These are phyloP conservation scores for Phaethon lepturus DNA, from an alignment of 2,113 vertebrate species.

Conservation along the genomic window DNA sequence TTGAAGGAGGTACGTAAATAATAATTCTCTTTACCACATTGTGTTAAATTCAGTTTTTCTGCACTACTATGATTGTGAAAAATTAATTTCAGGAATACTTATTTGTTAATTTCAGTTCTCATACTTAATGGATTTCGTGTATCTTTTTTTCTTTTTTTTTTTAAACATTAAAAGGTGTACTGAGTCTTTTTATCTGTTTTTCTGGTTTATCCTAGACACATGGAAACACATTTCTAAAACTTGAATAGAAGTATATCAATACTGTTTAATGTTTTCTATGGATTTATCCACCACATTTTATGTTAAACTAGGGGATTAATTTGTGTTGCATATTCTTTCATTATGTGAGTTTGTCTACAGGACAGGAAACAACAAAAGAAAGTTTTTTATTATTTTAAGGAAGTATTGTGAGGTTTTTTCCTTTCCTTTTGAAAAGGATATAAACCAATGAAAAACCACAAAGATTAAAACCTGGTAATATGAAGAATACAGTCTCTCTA, in stretches of 20 bases:
- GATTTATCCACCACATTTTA: background rate
- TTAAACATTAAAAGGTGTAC: background rate
- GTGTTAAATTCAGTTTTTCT: background rate
- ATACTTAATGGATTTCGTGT: background rate
- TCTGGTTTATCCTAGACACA: background rate
- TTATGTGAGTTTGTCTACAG: background rate
- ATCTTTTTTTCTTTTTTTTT: background rate
- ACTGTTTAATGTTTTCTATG: background rate
- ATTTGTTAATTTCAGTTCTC: background rate
- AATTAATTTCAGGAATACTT: background rate
- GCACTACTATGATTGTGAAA: background rate
- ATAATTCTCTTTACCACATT: background rate
- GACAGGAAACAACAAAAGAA: background rate
- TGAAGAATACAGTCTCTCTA: background rate
- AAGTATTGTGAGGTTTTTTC: background rate
- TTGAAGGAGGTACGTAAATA: background rate
- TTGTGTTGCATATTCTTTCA: background rate
- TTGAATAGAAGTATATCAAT: background rate
- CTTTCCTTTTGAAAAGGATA: background rate
- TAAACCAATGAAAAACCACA: background rate
- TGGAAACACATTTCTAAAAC: background rate
- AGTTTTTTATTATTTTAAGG: background rate
- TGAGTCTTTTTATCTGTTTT: background rate
- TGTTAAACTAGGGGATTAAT: background rate
- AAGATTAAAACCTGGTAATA: background rate